Conservation (phyloP, 1,140 invertebrate genomes). For the Episyrphus balteatus region DNA sequence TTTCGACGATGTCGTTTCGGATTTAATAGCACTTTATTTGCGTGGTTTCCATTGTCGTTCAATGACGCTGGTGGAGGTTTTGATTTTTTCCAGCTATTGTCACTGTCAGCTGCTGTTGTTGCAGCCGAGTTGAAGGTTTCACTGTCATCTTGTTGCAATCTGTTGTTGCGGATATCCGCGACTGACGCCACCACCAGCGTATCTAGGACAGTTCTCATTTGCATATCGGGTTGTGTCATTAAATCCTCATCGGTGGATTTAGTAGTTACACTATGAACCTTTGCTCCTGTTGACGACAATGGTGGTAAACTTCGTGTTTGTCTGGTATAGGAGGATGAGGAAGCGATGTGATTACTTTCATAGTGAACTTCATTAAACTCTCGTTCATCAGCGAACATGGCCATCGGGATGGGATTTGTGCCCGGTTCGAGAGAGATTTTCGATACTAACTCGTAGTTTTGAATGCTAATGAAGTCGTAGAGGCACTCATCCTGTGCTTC, state of each 20-base stretch:
- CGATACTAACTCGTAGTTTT: constrained; percentile 10
- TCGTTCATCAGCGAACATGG: constrained; percentile 7
- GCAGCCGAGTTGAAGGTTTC: too few relatives aligned
- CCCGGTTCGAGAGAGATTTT: constrained; percentile 10
- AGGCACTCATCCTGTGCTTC: constrained; percentile 63
- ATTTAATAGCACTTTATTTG: constrained; percentile 4
- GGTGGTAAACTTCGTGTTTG: neutral
- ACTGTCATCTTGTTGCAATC: too few relatives aligned
- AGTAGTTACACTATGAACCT: too few relatives aligned
- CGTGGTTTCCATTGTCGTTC: neutral
- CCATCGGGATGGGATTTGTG: constrained; percentile 11
- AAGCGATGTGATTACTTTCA: neutral
- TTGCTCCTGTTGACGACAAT: too few relatives aligned
- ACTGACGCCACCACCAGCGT: too few relatives aligned
- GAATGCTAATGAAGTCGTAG: constrained; percentile 53
- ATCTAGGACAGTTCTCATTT: too few relatives aligned
- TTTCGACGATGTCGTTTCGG: constrained; percentile 9
- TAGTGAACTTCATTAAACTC: neutral
- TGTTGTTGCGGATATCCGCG: too few relatives aligned
- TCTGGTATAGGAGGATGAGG: neutral
- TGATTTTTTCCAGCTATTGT: too few relatives aligned
- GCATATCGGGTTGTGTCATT: too few relatives aligned
- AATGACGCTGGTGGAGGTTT: neutral
- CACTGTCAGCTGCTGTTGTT: too few relatives aligned
- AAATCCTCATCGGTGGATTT: too few relatives aligned